Base-by-base conservation (phyloP, 2,888 invertebrate genomes). In the Noctua janthe region DNA sequence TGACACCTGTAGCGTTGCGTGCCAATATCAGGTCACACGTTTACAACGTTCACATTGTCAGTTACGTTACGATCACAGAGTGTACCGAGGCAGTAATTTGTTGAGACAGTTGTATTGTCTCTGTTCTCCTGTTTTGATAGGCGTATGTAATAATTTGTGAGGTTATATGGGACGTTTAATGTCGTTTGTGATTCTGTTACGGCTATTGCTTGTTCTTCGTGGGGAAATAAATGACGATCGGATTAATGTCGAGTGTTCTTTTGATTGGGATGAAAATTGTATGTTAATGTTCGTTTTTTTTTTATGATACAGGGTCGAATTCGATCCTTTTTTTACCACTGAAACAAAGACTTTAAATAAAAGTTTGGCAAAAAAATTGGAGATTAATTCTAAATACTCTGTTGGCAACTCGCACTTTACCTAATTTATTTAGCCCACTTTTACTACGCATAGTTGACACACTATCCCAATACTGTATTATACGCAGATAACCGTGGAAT, bases 1-100 rank as follows among this genome's bases (percentile, higher is more conserved):
- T 88, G 93, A 94, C 95, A 95, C 94, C 93, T 95, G 93, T 94
- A 91, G 92, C 90, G 78, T 88, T 85, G 86, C 88, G 89, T 93
- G 74, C 93, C 94, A 94, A 92, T 81, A 82, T 83, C 80, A 67
- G 69, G 69, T 83, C 88, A 73, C 80, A 82, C 78, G 73, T 83
- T 76, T 59, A 83, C 86, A 87, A 74, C 67, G 62, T 66, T 82
- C 86, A 73, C 67, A 80, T 64, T 90, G 90, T 91, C 90, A 89
- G 74, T 86, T 89, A 81, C 86, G 79, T 84, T 81, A 70, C 47
- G 62, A 87, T 91, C 76, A 76, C 79, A 64, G 72, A 78, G 79
- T 83, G 85, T 87, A 83, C 83, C 75, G 76, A 43, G 76, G 80
- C 35, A 74, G 78, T 91, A 90, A 92, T 91, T 88, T 82, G 85